Percentiles rank a stretch among this genome's conserved stretches.
These are phyloP conservation scores for Drosophila ogumai DNA, from an alignment of 1,140 invertebrate species.

Conservation along the genomic window DNA sequence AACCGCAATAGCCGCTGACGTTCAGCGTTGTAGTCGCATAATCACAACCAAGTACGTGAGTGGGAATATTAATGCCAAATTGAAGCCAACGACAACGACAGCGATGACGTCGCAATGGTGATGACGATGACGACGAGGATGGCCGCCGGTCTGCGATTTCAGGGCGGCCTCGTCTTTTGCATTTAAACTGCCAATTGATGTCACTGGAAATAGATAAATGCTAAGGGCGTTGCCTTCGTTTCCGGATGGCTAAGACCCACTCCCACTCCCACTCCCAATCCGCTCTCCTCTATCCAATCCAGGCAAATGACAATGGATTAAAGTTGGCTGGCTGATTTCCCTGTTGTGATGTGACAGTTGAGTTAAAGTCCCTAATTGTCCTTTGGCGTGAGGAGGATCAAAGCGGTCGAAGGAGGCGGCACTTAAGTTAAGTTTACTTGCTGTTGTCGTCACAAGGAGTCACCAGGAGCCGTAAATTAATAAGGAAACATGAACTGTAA, in stretches of 20 bases:
- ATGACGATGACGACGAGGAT: conserved; percentile 43
- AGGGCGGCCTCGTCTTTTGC: conserved; percentile 78
- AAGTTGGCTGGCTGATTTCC: conserved; percentile 45
- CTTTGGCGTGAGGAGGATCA: conserved; percentile 53
- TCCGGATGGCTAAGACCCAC: conserved; percentile 22
- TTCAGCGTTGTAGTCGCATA: conserved; percentile 76
- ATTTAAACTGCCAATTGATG: conserved; percentile 85
- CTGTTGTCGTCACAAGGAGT: conserved; percentile 15
- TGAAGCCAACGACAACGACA: conserved; percentile 70
- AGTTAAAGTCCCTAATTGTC: conserved; percentile 48
- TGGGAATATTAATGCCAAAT: conserved; percentile 84
- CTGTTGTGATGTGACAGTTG: conserved; percentile 1
- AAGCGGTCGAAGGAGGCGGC: conserved; percentile 3
- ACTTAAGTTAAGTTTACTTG: conserved; percentile 2
- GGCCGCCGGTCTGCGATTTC: conserved; percentile 72
- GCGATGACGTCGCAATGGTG: conserved; percentile 40
- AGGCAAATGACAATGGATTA: conserved; percentile 69
- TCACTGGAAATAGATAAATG: conserved; percentile 71
- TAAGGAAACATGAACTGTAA: conserved; percentile 44
- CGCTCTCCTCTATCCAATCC: conserved; percentile 41
- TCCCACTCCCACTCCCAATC: conserved; percentile 3
- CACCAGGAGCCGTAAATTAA: conserved; percentile 39
- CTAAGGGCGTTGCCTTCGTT: conserved; percentile 33
- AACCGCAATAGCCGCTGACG: conserved; percentile 70
- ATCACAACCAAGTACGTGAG: conserved; percentile 84